Percentiles rank a stretch among this genome's conserved stretches.
phyloP scores from a whole-genome alignment of 2,113 vertebrate genomes.

The Pithys albifrons region DNA sequence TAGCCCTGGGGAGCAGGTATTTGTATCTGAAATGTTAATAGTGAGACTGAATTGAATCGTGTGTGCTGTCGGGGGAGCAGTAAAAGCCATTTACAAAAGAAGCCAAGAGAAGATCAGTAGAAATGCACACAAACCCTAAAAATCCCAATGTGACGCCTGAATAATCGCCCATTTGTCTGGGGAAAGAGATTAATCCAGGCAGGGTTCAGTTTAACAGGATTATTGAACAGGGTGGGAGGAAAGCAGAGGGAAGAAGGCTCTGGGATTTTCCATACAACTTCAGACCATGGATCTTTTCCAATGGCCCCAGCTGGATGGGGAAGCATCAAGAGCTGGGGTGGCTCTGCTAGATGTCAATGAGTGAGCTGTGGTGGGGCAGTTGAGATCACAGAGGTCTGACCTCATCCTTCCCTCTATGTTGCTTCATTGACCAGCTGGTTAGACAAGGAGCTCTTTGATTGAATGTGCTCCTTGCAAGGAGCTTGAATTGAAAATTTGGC shows the following conservation, averaged over 20 bases:
- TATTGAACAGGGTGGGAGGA: neutral
- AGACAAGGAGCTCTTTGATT: neutral
- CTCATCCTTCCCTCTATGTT: rapidly evolving
- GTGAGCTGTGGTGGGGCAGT: neutral
- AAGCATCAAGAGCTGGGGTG: neutral
- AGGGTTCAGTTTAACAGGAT: conserved; percentile 65
- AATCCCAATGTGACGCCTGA: conserved; percentile 59
- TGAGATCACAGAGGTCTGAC: rapidly evolving
- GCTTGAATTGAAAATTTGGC: neutral
- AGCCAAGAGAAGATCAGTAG: conserved; percentile 58
- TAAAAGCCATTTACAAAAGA: conserved; percentile 62
- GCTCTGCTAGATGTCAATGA: neutral
- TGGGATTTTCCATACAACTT: neutral
- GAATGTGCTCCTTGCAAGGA: neutral
- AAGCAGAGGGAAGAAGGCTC: neutral
- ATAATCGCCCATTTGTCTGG: conserved; percentile 60
- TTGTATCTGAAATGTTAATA: conserved; percentile 55
- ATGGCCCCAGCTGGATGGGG: neutral
- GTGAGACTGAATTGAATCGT: conserved; percentile 34
- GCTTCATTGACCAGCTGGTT: neutral
- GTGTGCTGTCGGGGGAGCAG: neutral
- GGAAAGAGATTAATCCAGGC: conserved; percentile 60
- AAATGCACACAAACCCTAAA: conserved; percentile 63
- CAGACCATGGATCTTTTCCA: neutral
- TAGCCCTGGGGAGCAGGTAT: conserved; percentile 57